Percentiles rank a stretch among this genome's conserved stretches.
phyloP scores from a whole-genome alignment of 2,797 vertebrate species.

The Erpetoichthys calabaricus region DNA sequence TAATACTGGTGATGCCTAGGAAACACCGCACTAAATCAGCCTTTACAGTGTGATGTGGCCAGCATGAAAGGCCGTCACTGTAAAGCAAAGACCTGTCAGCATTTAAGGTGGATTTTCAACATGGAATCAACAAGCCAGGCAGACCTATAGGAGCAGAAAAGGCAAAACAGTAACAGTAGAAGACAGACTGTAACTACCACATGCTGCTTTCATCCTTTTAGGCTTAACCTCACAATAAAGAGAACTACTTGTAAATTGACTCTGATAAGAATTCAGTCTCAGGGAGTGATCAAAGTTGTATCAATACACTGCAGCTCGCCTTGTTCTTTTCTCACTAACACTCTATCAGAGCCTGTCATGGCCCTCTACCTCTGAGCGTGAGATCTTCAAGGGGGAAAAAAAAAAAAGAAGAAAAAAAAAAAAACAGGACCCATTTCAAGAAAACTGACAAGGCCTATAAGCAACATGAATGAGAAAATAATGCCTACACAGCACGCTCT shows the following conservation, averaged over 20 bases:
- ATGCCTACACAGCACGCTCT: slow-evolving; percentile 4
- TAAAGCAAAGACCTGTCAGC: no score
- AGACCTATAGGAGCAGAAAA: no score
- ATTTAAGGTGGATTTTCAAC: no score
- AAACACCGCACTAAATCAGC: no score
- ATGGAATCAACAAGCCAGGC: no score
- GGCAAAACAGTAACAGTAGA: no score
- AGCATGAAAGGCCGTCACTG: no score
- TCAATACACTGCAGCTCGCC: slow-evolving; percentile 12
- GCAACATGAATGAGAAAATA: slow-evolving; percentile 6
- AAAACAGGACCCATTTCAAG: slow-evolving; percentile 9
- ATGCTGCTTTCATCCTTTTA: no score
- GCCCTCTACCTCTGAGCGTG: slow-evolving; percentile 13
- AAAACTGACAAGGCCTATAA: slow-evolving; percentile 6
- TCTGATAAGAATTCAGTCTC: slow-evolving; percentile 17
- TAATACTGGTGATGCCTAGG: no score
- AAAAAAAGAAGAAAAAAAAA: neutral
- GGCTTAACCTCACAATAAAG: slow-evolving; percentile 1
- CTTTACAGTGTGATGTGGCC: no score
- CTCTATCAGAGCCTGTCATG: slow-evolving; percentile 13
- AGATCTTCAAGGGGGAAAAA: slow-evolving; percentile 16
- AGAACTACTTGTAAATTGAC: slow-evolving; percentile 14
- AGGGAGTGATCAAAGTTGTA: slow-evolving; percentile 20
- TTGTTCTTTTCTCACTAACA: slow-evolving; percentile 6
- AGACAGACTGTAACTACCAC: no score